phyloP scores from a whole-genome alignment of 2,113 vertebrate species.

The Alouatta palliata region DNA sequence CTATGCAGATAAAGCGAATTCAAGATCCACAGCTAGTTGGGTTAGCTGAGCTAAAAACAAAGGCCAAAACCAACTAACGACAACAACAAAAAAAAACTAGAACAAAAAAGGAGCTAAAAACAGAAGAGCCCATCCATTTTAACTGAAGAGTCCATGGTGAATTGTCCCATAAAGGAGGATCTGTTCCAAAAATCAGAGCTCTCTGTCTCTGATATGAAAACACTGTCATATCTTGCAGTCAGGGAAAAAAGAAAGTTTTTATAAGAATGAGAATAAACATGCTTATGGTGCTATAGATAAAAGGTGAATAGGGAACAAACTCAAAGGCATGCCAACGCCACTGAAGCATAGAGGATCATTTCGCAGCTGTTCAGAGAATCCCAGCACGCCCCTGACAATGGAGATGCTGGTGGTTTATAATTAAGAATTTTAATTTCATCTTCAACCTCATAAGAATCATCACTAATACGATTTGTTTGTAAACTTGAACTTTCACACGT shows the following conservation, averaged over 20 bases:
- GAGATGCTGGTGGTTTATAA: not conserved
- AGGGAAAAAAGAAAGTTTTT: conserved; percentile 45
- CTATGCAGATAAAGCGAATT: not conserved
- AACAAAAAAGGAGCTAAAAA: not conserved
- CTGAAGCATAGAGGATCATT: not conserved
- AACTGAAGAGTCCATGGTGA: not conserved
- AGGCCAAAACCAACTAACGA: not conserved
- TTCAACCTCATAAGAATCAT: not conserved
- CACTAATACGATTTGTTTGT: not conserved
- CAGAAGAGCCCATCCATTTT: not conserved
- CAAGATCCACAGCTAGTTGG: not conserved
- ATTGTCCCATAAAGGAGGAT: not conserved
- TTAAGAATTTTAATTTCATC: conserved; percentile 20
- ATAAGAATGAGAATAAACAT: conserved; percentile 63
- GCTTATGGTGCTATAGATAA: conserved; percentile 45
- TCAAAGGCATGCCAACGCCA: not conserved
- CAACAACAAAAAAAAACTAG: not conserved
- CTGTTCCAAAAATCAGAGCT: not conserved
- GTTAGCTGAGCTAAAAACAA: not conserved
- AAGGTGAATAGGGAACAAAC: not conserved
- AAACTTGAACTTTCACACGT: not conserved
- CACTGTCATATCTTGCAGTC: not conserved
- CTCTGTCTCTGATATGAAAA: conserved; percentile 20
- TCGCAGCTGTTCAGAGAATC: not conserved
- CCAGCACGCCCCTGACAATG: not conserved